Evolutionary conservation across 2,113 vertebrate genomes (phyloP).

Genomic region (Lucifuga dentata): DNA sequence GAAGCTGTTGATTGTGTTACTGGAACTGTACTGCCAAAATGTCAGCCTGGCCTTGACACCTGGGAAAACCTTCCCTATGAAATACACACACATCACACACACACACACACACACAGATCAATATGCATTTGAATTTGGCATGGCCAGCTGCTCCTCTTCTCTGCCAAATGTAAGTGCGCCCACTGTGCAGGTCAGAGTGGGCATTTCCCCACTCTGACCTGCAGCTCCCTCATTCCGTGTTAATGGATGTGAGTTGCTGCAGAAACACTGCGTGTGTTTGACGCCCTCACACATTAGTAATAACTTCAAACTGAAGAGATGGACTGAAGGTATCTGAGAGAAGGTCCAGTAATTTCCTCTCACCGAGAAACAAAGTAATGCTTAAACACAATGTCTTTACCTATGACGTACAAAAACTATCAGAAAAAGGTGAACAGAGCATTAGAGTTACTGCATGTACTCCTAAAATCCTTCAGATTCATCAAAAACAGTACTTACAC

Average conservation of each 20-base stretch:
- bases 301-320: slow-evolving; percentile 3
- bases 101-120: slow-evolving; percentile 6
- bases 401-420: no score
- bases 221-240: slow-evolving; percentile 37
- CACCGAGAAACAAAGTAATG: no score
- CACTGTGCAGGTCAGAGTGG: slow-evolving; percentile 1
- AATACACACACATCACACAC: slow-evolving; percentile 16
- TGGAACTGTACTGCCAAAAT: not conserved
- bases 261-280: not conserved
- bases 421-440: no score
- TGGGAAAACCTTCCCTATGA: slow-evolving; percentile 22
- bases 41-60: slow-evolving; percentile 15
- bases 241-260: slow-evolving; percentile 14
- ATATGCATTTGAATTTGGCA: not conserved
- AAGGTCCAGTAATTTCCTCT: not conserved
- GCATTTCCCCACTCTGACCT: slow-evolving; percentile 33
- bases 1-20: not conserved
- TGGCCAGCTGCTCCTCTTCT: slow-evolving; percentile 2
- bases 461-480: no score
- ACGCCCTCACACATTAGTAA: slow-evolving; percentile 2
- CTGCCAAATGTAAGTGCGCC: slow-evolving; percentile 30
- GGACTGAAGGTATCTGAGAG: no score
- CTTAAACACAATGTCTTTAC: no score
- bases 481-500: no score
- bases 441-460: no score